phyloP scores from a whole-genome alignment of 2,888 invertebrate genomes.

The Fissipunctia ypsillon region DNA sequence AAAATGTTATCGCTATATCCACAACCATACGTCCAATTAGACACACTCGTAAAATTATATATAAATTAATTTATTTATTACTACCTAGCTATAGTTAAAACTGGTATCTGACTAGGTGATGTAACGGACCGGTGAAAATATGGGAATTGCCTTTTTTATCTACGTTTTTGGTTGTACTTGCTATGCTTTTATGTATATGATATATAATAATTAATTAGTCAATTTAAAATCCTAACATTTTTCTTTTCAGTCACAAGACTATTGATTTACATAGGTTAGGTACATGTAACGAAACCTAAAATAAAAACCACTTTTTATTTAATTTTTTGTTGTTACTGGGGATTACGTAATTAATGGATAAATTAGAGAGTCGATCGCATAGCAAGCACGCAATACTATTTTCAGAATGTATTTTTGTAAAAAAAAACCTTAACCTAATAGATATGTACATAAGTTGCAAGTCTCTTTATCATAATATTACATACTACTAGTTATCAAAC shows the following conservation, averaged over 20 bases:
- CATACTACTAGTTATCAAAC: constrained; percentile 84
- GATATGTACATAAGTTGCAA: constrained; percentile 90
- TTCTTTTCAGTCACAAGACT: not conserved
- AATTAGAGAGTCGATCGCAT: constrained; percentile 38
- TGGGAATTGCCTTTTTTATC: constrained; percentile 61
- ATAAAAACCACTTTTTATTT: not conserved
- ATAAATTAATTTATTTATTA: constrained; percentile 80
- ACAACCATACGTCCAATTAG: constrained; percentile 84
- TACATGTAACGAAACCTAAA: not conserved
- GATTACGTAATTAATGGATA: constrained; percentile 3
- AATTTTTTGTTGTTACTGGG: not conserved
- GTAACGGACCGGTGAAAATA: constrained; percentile 76
- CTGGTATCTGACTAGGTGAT: constrained; percentile 89
- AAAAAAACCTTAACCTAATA: constrained; percentile 85
- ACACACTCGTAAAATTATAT: constrained; percentile 80
- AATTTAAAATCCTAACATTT: not conserved
- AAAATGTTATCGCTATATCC: constrained; percentile 75
- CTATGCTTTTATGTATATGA: constrained; percentile 50
- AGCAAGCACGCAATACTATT: constrained; percentile 66
- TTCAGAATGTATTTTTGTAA: constrained; percentile 68
- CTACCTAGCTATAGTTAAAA: constrained; percentile 87
- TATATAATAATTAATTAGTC: not conserved
- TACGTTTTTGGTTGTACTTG: constrained; percentile 56
- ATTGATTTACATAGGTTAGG: not conserved
- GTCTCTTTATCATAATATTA: constrained; percentile 87